Conservation (phyloP, 2,797 vertebrate species). For the Rachycentron canadum region DNA sequence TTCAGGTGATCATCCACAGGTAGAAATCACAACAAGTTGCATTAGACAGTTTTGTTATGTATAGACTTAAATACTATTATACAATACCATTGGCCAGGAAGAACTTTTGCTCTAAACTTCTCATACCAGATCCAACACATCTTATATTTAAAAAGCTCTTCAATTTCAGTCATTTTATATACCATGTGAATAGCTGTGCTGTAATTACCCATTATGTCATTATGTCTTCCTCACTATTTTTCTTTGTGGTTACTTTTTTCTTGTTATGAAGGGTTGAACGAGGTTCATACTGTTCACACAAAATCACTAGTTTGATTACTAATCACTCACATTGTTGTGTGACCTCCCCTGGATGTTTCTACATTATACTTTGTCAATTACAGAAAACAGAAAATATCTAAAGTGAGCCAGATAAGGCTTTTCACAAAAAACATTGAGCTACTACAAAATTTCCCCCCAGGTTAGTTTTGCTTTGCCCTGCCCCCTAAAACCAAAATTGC, state of each 20-base stretch:
- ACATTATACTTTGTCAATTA: neutral
- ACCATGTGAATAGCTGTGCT: neutral
- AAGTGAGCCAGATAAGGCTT: neutral
- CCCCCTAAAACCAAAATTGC: slow-evolving; percentile 50
- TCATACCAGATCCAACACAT: neutral
- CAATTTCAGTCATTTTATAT: slow-evolving; percentile 2
- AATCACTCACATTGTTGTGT: neutral
- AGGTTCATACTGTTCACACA: no score
- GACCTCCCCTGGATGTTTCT: neutral
- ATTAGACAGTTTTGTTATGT: slow-evolving; percentile 10
- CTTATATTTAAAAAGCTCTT: neutral
- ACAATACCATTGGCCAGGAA: no score
- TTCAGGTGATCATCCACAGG: slow-evolving; percentile 23
- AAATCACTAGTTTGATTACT: neutral
- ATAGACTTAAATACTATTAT: neutral
- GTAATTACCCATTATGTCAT: neutral
- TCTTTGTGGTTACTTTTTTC: no score
- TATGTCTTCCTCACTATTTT: neutral
- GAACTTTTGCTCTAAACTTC: slow-evolving; percentile 25
- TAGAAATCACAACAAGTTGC: slow-evolving; percentile 10
- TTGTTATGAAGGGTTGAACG: no score
- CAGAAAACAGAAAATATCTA: neutral
- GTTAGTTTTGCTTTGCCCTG: slow-evolving; percentile 41
- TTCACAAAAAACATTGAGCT: neutral
- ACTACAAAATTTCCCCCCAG: slow-evolving; percentile 7